Conservation (phyloP, 2,113 vertebrate species). For the Leiothrix lutea region DNA sequence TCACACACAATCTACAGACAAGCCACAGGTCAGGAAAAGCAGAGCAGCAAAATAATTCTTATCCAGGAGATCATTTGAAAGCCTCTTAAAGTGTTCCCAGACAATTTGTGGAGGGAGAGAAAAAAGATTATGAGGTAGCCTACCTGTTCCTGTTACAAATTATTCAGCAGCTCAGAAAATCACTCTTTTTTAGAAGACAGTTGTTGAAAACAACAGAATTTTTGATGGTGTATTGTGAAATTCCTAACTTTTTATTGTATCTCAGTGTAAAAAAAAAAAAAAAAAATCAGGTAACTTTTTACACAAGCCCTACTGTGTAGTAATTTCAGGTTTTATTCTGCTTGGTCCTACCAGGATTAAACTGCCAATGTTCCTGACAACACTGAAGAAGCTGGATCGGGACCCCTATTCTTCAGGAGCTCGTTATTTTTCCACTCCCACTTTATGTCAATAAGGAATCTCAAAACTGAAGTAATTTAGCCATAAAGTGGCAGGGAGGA, state of each 20-base stretch:
- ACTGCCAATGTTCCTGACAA: neutral
- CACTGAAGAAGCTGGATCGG: neutral
- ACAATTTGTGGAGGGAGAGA: neutral
- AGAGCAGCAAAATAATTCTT: slow-evolving; percentile 22
- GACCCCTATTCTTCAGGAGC: neutral
- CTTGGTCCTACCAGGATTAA: neutral
- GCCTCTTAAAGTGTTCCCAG: neutral
- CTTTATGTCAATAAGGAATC: neutral
- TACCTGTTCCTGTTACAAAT: neutral
- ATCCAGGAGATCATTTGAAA: slow-evolving; percentile 9
- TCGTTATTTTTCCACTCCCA: neutral
- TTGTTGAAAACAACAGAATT: neutral
- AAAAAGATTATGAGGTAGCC: neutral
- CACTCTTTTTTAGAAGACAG: neutral
- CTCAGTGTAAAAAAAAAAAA: neutral
- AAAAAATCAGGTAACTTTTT: neutral
- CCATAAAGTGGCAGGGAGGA: neutral
- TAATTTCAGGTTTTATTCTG: neutral
- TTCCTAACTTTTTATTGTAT: neutral
- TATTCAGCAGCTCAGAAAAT: neutral
- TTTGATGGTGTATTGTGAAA: neutral
- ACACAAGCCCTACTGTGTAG: neutral
- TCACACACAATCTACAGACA: neutral
- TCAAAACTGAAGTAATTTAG: neutral
- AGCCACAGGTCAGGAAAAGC: neutral